Evolutionary conservation across 2,888 invertebrate species (phyloP).

Genomic region (Clivina fossor): DNA sequence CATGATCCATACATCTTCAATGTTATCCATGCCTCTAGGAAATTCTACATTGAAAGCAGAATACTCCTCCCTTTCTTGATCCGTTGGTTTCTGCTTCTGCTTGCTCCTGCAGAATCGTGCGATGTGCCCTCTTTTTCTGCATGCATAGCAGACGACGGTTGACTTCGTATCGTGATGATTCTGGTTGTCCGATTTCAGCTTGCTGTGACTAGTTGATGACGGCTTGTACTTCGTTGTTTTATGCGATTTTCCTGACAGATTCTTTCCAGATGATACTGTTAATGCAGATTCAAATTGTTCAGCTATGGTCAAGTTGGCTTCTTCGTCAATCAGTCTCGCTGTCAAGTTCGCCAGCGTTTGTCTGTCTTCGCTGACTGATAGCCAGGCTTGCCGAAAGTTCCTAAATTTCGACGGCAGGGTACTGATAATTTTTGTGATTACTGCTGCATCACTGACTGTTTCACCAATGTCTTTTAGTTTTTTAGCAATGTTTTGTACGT

Average conservation of each 20-base stretch:
- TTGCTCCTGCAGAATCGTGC: constrained; percentile 31
- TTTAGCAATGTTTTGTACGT: constrained; percentile 33
- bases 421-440: constrained; percentile 32
- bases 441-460: constrained; percentile 26
- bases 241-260: neutral
- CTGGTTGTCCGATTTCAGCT: neutral
- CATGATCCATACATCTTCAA: constrained; percentile 38
- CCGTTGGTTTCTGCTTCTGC: constrained; percentile 6
- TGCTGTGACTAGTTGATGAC: neutral
- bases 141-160: constrained; percentile 35
- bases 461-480: constrained; percentile 30
- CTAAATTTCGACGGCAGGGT: constrained; percentile 27
- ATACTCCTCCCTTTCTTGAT: constrained; percentile 5
- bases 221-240: constrained; percentile 1
- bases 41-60: constrained; percentile 11
- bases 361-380: constrained; percentile 37
- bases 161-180: neutral
- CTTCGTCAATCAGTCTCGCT: constrained; percentile 39
- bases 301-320: constrained; percentile 15
- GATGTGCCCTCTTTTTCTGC: constrained; percentile 37
- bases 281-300: constrained; percentile 16
- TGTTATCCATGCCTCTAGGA: neutral
- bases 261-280: neutral
- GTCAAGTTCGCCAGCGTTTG: constrained; percentile 36
- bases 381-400: constrained; percentile 40